phyloP scores from a whole-genome alignment of 2,113 vertebrate species.

The Heterochromis multidens region DNA sequence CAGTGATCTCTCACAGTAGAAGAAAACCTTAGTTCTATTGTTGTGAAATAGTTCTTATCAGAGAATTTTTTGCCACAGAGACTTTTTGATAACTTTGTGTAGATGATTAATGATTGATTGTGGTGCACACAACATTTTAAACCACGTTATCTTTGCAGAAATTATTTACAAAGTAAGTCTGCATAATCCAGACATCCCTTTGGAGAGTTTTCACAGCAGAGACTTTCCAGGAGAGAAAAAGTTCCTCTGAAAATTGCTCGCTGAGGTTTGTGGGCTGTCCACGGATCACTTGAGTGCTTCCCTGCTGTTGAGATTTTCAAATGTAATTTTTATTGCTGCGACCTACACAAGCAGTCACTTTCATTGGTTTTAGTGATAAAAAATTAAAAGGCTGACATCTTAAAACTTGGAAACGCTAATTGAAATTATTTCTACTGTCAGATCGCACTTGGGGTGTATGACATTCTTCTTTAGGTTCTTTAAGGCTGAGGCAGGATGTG shows the following conservation, averaged over 20 bases:
- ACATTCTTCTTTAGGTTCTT: background rate
- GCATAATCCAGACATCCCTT: background rate
- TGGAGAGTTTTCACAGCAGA: background rate
- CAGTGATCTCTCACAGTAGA: background rate
- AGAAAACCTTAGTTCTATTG: background rate
- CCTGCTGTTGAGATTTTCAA: no score
- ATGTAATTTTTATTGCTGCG: no score
- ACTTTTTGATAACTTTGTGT: background rate
- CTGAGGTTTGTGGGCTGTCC: background rate
- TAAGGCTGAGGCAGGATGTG: background rate
- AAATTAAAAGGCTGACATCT: background rate
- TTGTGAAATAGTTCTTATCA: background rate
- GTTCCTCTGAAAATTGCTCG: accelerated
- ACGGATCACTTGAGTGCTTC: background rate
- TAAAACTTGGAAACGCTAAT: background rate
- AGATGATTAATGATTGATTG: background rate
- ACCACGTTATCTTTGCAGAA: background rate
- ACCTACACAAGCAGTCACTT: background rate
- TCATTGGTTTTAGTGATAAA: background rate
- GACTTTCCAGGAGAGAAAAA: background rate
- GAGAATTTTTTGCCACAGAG: accelerated
- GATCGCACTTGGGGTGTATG: background rate
- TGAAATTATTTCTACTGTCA: background rate
- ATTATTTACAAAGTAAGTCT: background rate
- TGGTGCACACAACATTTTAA: background rate